Conservation (phyloP, 1,140 invertebrate species). For the Tribolium castaneum region DNA sequence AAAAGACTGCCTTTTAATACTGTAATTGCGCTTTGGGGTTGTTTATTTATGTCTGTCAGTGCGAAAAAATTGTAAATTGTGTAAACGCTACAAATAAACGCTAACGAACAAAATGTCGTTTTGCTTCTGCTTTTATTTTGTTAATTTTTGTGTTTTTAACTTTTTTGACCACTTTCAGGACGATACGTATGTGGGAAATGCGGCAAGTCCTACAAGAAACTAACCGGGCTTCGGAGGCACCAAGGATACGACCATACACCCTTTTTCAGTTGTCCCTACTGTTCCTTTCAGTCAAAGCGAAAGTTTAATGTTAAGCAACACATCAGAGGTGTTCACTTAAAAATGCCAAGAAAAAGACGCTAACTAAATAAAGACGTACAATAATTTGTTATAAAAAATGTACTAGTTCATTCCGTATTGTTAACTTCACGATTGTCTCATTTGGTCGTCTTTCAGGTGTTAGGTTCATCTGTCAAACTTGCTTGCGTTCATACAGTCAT, state of each 20-base stretch:
- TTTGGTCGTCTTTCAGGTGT: neutral
- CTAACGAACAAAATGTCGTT: too few species aligned
- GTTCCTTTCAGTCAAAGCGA: slow-evolving; percentile 60
- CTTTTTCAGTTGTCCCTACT: slow-evolving; percentile 62
- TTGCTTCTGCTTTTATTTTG: too few species aligned
- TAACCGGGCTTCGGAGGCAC: slow-evolving; percentile 61
- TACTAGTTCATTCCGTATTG: neutral
- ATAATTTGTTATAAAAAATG: neutral
- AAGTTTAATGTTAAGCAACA: slow-evolving; percentile 62
- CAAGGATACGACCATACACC: slow-evolving; percentile 60
- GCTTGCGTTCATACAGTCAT: slow-evolving; percentile 58
- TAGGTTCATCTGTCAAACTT: slow-evolving; percentile 69
- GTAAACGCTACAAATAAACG: too few species aligned
- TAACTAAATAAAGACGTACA: neutral
- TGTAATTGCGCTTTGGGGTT: neutral
- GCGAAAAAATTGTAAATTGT: too few species aligned
- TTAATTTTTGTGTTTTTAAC: neutral
- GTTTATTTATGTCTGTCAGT: neutral
- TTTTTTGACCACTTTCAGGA: neutral
- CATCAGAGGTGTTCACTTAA: slow-evolving; percentile 7
- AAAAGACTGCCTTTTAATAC: neutral
- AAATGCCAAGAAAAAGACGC: neutral
- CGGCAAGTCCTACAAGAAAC: slow-evolving; percentile 61
- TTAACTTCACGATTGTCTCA: neutral
- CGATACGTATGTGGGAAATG: slow-evolving; percentile 57